Percentiles rank a stretch among this genome's conserved stretches.
These are phyloP conservation scores for Parazoanthus darwini DNA, from an alignment of 92 coral and sea anemone species.

Conservation along the genomic window DNA sequence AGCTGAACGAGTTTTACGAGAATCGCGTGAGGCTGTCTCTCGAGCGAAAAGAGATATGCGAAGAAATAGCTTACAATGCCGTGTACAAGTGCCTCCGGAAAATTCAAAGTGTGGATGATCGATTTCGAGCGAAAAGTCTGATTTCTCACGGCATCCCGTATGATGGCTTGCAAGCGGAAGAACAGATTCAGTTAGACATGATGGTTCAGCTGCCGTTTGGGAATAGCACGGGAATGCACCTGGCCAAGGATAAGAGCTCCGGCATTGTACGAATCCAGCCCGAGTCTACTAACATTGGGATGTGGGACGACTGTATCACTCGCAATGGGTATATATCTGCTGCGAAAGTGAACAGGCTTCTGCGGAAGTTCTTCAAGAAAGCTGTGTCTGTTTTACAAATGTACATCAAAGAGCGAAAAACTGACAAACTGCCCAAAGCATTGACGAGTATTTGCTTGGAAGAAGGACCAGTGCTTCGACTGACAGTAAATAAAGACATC, in stretches of 20 bases:
- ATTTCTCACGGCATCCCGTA: slow-evolving; percentile 97
- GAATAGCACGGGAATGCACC: slow-evolving; percentile 84
- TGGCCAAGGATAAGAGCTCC: slow-evolving; percentile 78
- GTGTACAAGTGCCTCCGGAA: slow-evolving; percentile 88
- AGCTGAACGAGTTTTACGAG: slow-evolving; percentile 91
- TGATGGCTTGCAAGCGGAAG: slow-evolving; percentile 97
- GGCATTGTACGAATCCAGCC: slow-evolving; percentile 91
- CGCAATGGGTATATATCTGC: slow-evolving; percentile 95
- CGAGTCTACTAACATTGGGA: slow-evolving; percentile 71
- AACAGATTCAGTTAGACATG: slow-evolving; percentile 93
- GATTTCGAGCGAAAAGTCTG: slow-evolving; percentile 94
- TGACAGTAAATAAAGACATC: slow-evolving; percentile 89
- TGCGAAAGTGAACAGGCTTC: slow-evolving; percentile 83
- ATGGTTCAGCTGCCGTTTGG: slow-evolving; percentile 96
- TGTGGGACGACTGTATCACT: slow-evolving; percentile 97
- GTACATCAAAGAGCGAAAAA: slow-evolving; percentile 77
- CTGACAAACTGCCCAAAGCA: slow-evolving; percentile 83
- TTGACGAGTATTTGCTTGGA: slow-evolving; percentile 85
- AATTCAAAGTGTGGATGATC: slow-evolving; percentile 91
- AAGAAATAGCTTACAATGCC: slow-evolving; percentile 93
- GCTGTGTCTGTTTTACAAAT: slow-evolving; percentile 84
- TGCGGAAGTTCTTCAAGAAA: slow-evolving; percentile 89
- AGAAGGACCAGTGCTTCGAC: slow-evolving; percentile 82
- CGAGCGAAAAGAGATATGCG: slow-evolving; percentile 98
- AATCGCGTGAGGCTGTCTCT: slow-evolving; percentile 91